Base-by-base conservation (phyloP, 2,797 vertebrate species). In the Simalia tracyae region DNA sequence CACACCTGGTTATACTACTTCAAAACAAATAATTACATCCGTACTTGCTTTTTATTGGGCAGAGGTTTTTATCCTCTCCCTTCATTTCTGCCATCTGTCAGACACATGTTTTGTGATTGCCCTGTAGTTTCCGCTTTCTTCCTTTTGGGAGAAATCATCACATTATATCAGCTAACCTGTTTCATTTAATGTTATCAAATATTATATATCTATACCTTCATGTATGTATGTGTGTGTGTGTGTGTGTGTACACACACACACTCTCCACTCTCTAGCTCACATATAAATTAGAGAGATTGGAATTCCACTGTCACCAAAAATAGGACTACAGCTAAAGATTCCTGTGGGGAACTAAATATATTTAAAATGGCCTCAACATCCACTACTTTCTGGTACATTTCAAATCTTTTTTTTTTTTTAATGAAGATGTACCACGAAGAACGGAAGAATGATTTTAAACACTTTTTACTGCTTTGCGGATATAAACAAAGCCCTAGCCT, bases 31-130 rank as follows among this genome's bases (percentile, higher is more conserved):
- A 54, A 91, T 95, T 94, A 93, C 89, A 91, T 92, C 9, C 87
- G 92, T 95, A 84, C 89, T 95, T 91, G 12, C 92, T 89, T 95
- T 94, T 85, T 85, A 91, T 94, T 46, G 2, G 0, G 0, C 57
- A 7, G 92, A 95, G 95, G 94, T 96, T 96, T 96, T 95, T 96
- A 61, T 92, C 91, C 91, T 76, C 26, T 92, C 95, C 89, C 91
- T 96, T 95, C 94, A 92, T 95, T 93, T 96, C 84, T 94, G 59
- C 94, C 93, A 95, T 94, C 93, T 96, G 94, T 91, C 95, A 36
- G 31, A 36, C 93, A 86, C 93, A 90, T 95, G 76, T 17, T 63
- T 90, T 95, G 93, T 92, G 89, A 96, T 94, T 95, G 95, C 54
- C 91, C 7, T 22, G 31, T 93, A 94, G 72, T 94, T 56, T 90